These are phyloP conservation scores for Melitaea athalia DNA, from an alignment of 2,888 invertebrate genomes.

Conservation along the genomic window DNA sequence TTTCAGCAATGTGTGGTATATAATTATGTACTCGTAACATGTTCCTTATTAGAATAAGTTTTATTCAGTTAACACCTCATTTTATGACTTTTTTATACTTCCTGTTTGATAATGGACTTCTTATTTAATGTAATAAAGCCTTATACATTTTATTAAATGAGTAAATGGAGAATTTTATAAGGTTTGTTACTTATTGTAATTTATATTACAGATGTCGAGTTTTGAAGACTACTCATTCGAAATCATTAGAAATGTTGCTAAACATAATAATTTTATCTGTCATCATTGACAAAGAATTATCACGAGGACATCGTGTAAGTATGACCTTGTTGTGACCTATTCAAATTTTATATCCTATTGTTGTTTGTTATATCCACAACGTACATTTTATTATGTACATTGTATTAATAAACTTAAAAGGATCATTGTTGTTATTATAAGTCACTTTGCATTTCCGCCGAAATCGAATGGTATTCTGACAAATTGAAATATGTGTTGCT, in stretches of 20 bases:
- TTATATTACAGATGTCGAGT: constrained; percentile 59
- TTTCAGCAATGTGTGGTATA: too few species aligned
- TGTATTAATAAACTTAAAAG: constrained; percentile 38
- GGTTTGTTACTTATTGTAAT: too few species aligned
- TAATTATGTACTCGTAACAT: too few species aligned
- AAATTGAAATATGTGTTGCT: constrained; percentile 68
- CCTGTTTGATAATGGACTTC: neutral
- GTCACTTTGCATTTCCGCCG: constrained; percentile 55
- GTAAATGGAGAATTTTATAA: too few species aligned
- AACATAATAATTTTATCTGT: constrained; percentile 40
- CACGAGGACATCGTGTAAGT: constrained; percentile 60
- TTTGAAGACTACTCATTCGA: constrained; percentile 48
- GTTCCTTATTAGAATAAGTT: too few species aligned
- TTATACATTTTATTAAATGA: too few species aligned
- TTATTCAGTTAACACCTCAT: too few species aligned
- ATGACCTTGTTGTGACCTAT: constrained; percentile 34
- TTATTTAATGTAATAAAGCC: too few species aligned
- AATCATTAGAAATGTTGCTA: constrained; percentile 63
- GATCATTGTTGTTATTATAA: constrained; percentile 49
- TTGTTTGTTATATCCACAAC: constrained; percentile 28
- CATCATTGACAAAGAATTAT: constrained; percentile 55
- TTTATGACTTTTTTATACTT: neutral
- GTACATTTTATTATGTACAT: constrained; percentile 9
- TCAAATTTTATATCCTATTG: constrained; percentile 37
- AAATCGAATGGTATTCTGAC: constrained; percentile 63